Base-by-base conservation (phyloP, 37 sponge, comb jelly and placozoan species). In the Hexactinellida sp. region DNA sequence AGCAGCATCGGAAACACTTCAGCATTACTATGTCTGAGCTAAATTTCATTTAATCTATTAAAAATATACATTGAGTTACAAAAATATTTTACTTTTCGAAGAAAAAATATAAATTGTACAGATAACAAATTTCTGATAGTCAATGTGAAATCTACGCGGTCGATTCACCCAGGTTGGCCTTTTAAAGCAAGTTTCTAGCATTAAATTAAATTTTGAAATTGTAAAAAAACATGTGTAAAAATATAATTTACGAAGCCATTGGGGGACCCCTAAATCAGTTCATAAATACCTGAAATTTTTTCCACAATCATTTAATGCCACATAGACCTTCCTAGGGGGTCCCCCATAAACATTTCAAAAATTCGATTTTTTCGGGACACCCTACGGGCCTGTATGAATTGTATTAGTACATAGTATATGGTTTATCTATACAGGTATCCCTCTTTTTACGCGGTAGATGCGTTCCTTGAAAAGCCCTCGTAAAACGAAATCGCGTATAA, bases 51-150 rank as follows among this genome's bases (percentile, higher is more conserved):
- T 63, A 63, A 63, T 63, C 76, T 63, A 63, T 63, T 63, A 63
- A 63, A 21, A 63, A 23, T 63, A 63, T 25, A 63, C 76, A 63
- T 21, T 63, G 76, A 63, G 13, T 63, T 63, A 63, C 76, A 63
- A 63, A 63, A 63, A 63, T 63, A 63, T 63, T 63, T 63, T 63
- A 63, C 25, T 63, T 63, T 23, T 63, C 34, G 30, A 63, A 63
- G 13, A n/a, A 63, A 32, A 63, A 32, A 25, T 63, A 63, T 63
- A 63, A 63, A 63, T 63, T 63, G 76, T 63, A 63, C 76, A 63
- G 76, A 63, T 63, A 63, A 63, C 76, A 63, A 63, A 63, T 63
- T 63, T 63, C 76, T 63, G 76, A 63, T 63, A 23, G 76, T 63
- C 3, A 63, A 63, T 63, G 19, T 63, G 76, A 63, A 32, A 63